Conservation (phyloP, 2,888 invertebrate genomes). For the Drosophila colorata region DNA sequence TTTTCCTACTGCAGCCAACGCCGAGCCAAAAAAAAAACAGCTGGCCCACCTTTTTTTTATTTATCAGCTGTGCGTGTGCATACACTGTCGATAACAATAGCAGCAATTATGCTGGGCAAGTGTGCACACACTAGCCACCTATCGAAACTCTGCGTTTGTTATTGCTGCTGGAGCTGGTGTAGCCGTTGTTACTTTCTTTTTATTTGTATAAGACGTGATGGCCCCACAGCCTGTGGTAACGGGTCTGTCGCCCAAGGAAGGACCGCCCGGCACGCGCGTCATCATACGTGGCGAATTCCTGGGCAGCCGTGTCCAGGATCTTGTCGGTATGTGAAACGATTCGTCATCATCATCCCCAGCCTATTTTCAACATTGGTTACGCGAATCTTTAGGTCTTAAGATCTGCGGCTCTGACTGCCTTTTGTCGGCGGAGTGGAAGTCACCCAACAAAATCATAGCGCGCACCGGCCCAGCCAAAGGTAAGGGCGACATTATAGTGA, state of each 20-base stretch:
- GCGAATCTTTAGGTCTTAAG: constrained; percentile 89
- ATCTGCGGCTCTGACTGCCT: constrained; percentile 98
- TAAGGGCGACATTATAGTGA: constrained; percentile 95
- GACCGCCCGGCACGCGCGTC: constrained; percentile 97
- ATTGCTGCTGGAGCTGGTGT: constrained; percentile 15
- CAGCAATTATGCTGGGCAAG: background rate
- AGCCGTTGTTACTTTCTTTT: constrained; percentile 40
- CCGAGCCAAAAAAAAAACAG: constrained; percentile 36
- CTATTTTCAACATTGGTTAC: constrained; percentile 5
- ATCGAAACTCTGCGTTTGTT: constrained; percentile 23
- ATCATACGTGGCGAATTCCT: constrained; percentile 98
- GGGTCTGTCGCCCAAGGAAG: constrained; percentile 99
- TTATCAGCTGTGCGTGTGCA: constrained; percentile 41
- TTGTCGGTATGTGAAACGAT: constrained; percentile 89
- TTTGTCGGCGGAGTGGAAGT: constrained; percentile 98
- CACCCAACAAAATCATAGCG: constrained; percentile 97
- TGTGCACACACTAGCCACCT: constrained; percentile 2
- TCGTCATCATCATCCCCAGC: constrained; percentile 14
- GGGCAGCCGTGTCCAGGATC: constrained; percentile 93
- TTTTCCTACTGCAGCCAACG: constrained; percentile 59
- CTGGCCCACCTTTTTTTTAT: constrained; percentile 36
- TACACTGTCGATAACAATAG: constrained; percentile 20
- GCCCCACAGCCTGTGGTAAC: constrained; percentile 95
- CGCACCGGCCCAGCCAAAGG: constrained; percentile 97
- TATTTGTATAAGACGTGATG: constrained; percentile 85